Evolutionary conservation across 2,888 invertebrate genomes (phyloP).

Genomic region (Helicoverpa assulta): DNA sequence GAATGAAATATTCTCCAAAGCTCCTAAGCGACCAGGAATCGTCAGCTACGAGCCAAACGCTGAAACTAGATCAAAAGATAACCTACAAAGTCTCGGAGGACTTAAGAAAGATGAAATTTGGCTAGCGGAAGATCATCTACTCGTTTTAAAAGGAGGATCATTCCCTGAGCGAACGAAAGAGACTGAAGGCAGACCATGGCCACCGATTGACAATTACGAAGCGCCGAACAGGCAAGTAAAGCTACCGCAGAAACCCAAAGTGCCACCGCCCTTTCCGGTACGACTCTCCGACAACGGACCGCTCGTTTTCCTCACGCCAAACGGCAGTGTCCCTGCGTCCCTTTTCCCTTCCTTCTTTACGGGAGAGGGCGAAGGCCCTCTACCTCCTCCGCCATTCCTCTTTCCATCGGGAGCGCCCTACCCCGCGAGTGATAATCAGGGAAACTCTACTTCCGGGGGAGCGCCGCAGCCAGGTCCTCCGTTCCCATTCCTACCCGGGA

Average conservation of each 20-base stretch:
- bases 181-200: conserved; percentile 91
- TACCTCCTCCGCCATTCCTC: conserved; percentile 90
- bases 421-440: conserved; percentile 90
- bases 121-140: conserved; percentile 96
- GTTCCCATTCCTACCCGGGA: conserved; percentile 91
- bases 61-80: conserved; percentile 94
- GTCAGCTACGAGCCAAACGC: conserved; percentile 95
- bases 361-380: conserved; percentile 90
- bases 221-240: conserved; percentile 96
- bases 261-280: conserved; percentile 98
- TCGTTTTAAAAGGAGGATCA: conserved; percentile 95
- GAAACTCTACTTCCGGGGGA: conserved; percentile 92
- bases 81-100: conserved; percentile 94
- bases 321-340: conserved; percentile 93
- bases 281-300: conserved; percentile 96
- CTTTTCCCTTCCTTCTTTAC: conserved; percentile 92
- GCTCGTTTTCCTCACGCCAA: conserved; percentile 95
- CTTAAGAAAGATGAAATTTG: conserved; percentile 96
- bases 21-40: conserved; percentile 94
- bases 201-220: conserved; percentile 95
- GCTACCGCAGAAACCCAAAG: conserved; percentile 94
- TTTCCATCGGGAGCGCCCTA: conserved; percentile 90
- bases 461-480: conserved; percentile 91
- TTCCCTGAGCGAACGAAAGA: conserved; percentile 90
- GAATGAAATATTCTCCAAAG: conserved; percentile 94